A percentile compares a stretch with the other conserved stretches of the same genome.
Conservation (phyloP, 2,888 invertebrate genomes). For the Tachina grossa region DNA sequence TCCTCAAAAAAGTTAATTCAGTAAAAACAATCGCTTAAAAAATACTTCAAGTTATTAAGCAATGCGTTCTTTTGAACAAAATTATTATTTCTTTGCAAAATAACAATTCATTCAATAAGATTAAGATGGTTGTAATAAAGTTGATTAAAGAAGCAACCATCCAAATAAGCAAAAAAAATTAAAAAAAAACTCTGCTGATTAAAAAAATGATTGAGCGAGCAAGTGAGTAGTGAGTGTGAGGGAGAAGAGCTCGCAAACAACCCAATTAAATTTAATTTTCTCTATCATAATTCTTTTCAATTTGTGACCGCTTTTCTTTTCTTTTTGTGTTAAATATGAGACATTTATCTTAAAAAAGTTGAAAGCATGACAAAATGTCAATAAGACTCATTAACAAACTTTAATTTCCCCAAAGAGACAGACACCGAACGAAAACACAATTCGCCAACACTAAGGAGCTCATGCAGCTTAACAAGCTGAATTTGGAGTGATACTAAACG, state of each 20-base stretch:
- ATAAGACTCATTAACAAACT: slow-evolving; percentile 68
- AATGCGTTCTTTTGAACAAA: background rate
- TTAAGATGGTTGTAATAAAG: slow-evolving; percentile 25
- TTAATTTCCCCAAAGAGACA: slow-evolving; percentile 26
- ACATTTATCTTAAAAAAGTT: slow-evolving; percentile 66
- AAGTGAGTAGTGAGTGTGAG: too few species aligned
- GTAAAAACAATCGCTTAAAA: slow-evolving; percentile 27
- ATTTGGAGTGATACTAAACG: slow-evolving; percentile 30
- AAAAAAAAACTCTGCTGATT: too few species aligned
- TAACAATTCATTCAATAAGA: slow-evolving; percentile 50
- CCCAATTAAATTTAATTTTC: slow-evolving; percentile 69
- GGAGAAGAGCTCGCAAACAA: slow-evolving; percentile 1
- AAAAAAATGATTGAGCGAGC: slow-evolving; percentile 8
- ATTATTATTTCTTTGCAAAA: slow-evolving; percentile 9
- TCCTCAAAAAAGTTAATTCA: slow-evolving; percentile 40
- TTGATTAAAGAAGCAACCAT: slow-evolving; percentile 26
- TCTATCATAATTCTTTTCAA: slow-evolving; percentile 68
- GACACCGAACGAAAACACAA: slow-evolving; percentile 1
- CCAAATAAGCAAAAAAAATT: background rate
- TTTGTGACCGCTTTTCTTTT: slow-evolving; percentile 38
- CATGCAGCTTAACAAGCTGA: slow-evolving; percentile 1
- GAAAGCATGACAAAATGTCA: slow-evolving; percentile 70
- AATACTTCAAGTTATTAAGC: slow-evolving; percentile 43
- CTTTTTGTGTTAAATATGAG: slow-evolving; percentile 36
- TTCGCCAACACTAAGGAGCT: slow-evolving; percentile 19